These are phyloP conservation scores for Proterorhinus semilunaris DNA, from an alignment of 2,113 vertebrate species.

Conservation along the genomic window DNA sequence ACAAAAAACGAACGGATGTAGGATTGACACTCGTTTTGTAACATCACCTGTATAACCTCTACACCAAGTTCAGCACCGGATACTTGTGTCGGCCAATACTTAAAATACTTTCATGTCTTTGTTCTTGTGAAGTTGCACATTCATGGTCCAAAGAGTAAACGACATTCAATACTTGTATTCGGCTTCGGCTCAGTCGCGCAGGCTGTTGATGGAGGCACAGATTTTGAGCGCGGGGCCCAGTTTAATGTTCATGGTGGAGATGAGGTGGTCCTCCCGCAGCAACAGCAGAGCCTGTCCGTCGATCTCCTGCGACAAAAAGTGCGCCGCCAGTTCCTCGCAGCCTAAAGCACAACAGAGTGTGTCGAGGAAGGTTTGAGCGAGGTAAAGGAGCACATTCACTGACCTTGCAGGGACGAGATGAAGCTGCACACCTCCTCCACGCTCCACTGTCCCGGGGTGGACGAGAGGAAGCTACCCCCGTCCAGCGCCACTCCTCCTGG, in stretches of 20 bases:
- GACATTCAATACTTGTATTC: background rate
- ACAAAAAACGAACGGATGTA: too few relatives aligned
- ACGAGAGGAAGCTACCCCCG: conserved; percentile 86
- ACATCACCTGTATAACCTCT: too few relatives aligned
- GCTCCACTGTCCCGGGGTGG: conserved; percentile 90
- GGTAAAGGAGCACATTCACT: conserved; percentile 7
- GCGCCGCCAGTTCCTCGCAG: conserved; percentile 93
- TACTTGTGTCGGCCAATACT: conserved; percentile 21
- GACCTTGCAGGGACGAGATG: conserved; percentile 95
- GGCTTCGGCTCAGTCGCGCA: conserved; percentile 84
- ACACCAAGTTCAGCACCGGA: conserved; percentile 19
- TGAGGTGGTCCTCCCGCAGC: conserved; percentile 95
- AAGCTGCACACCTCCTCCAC: conserved; percentile 96
- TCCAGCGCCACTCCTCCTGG: conserved; percentile 83
- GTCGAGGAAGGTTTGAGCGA: background rate
- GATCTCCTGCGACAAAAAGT: conserved; percentile 97
- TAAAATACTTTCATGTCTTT: conserved; percentile 6
- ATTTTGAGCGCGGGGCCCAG: conserved; percentile 98
- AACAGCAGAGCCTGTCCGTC: conserved; percentile 95
- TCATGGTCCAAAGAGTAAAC: conserved; percentile 55
- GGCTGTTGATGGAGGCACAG: conserved; percentile 95
- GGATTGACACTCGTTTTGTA: too few relatives aligned
- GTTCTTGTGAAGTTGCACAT: conserved; percentile 48
- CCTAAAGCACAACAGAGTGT: conserved; percentile 69
- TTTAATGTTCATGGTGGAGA: conserved; percentile 99